These are phyloP conservation scores for Toxotes lorentzi DNA, from an alignment of 2,797 vertebrate species.

Conservation along the genomic window DNA sequence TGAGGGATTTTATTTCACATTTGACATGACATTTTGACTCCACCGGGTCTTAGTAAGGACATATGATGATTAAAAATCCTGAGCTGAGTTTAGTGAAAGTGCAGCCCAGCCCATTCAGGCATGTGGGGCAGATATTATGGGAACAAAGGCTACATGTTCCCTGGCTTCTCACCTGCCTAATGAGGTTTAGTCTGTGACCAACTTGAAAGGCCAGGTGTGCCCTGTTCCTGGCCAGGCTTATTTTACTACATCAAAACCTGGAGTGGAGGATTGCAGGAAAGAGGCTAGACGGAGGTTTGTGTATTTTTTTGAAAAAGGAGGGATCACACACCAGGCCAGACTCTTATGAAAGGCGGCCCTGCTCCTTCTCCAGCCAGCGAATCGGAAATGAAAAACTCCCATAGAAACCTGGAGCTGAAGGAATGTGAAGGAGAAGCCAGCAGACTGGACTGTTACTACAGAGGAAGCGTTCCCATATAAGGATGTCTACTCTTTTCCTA, in stretches of 20 bases:
- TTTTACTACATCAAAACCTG: conserved; percentile 92
- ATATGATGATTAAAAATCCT: conserved; percentile 50
- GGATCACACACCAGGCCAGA: conserved; percentile 93
- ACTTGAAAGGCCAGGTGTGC: conserved; percentile 90
- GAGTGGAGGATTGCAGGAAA: conserved; percentile 92
- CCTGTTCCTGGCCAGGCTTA: conserved; percentile 82
- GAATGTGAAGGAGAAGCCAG: conserved; percentile 92
- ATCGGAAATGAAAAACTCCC: conserved; percentile 97
- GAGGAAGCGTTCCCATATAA: conserved; percentile 95
- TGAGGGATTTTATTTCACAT: conserved; percentile 41
- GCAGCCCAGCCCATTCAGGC: conserved; percentile 42
- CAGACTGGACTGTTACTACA: conserved; percentile 90
- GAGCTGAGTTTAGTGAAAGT: conserved; percentile 54
- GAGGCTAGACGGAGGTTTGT: conserved; percentile 96
- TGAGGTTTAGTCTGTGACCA: conserved; percentile 82
- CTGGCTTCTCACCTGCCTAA: conserved; percentile 80
- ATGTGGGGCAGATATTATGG: conserved; percentile 33
- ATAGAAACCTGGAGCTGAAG: conserved; percentile 89
- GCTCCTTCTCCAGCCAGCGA: conserved; percentile 90
- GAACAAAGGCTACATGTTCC: conserved; percentile 69
- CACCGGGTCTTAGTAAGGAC: conserved; percentile 30
- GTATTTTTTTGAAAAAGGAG: conserved; percentile 87
- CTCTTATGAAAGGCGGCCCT: conserved; percentile 92
- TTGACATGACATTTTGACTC: conserved; percentile 48
- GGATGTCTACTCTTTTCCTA: conserved; percentile 86